phyloP scores from a whole-genome alignment of 2,113 vertebrate genomes.

The cattle (Bos taurus) region ARS-UCD2.0 NC_037344.1:10648001-10648500 shows the following conservation, averaged over 20 bases:
- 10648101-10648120: slow-evolving; percentile 44
- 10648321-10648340: neutral
- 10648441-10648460: neutral
- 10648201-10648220: slow-evolving; percentile 23
- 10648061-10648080: slow-evolving; percentile 22
- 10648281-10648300: slow-evolving; percentile 36
- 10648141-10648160: slow-evolving; percentile 19
- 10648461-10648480: neutral
- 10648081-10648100: neutral
- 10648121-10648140: slow-evolving; percentile 50
- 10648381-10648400: slow-evolving; percentile 13
- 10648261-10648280: slow-evolving; percentile 6
- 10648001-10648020: neutral
- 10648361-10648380: neutral
- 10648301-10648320: neutral
- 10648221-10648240: slow-evolving; percentile 20
- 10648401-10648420: slow-evolving; percentile 43
- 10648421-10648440: neutral
- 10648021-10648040: neutral
- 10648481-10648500: neutral
- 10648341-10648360: slow-evolving; percentile 28
- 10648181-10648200: neutral
- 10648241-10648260: neutral
- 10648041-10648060: slow-evolving; percentile 48
- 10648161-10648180: neutral